Conservation (phyloP, 2,888 invertebrate genomes). For the Morpho achilles region DNA sequence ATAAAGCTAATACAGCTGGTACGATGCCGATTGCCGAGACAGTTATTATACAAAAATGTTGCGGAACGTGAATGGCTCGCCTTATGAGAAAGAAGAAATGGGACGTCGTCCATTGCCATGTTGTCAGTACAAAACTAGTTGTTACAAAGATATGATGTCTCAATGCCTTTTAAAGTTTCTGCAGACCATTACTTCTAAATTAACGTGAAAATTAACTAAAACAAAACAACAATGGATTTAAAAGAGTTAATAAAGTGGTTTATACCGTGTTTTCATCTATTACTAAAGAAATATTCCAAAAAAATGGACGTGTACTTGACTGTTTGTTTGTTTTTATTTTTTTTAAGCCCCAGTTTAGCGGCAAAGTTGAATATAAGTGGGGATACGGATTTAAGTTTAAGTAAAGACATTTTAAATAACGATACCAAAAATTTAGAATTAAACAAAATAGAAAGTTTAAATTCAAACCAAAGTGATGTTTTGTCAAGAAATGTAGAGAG, state of each 20-base stretch:
- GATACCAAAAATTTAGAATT: slow-evolving; percentile 41
- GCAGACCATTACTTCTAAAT: slow-evolving; percentile 17
- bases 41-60: neutral
- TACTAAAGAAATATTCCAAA: slow-evolving; percentile 38
- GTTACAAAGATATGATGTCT: slow-evolving; percentile 49
- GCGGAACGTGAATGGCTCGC: slow-evolving; percentile 8
- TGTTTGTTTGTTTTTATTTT: slow-evolving; percentile 57
- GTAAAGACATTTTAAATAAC: slow-evolving; percentile 24
- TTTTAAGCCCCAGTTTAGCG: slow-evolving; percentile 43
- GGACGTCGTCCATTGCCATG: slow-evolving; percentile 32
- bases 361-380: slow-evolving; percentile 41
- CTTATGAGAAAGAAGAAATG: slow-evolving; percentile 64
- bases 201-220: slow-evolving; percentile 17
- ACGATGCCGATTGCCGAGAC: neutral
- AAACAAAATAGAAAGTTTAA: slow-evolving; percentile 36
- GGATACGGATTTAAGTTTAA: slow-evolving; percentile 35
- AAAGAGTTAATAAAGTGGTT: slow-evolving; percentile 74
- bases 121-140: slow-evolving; percentile 43
- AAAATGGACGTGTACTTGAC: slow-evolving; percentile 43
- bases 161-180: slow-evolving; percentile 22
- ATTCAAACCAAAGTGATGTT: slow-evolving; percentile 18
- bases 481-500: neutral
- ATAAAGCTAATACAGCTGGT: neutral
- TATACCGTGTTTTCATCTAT: slow-evolving; percentile 65
- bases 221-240: slow-evolving; percentile 58